These are phyloP conservation scores for Ectemnius lituratus DNA, from an alignment of 2,888 invertebrate species.

Conservation along the genomic window DNA sequence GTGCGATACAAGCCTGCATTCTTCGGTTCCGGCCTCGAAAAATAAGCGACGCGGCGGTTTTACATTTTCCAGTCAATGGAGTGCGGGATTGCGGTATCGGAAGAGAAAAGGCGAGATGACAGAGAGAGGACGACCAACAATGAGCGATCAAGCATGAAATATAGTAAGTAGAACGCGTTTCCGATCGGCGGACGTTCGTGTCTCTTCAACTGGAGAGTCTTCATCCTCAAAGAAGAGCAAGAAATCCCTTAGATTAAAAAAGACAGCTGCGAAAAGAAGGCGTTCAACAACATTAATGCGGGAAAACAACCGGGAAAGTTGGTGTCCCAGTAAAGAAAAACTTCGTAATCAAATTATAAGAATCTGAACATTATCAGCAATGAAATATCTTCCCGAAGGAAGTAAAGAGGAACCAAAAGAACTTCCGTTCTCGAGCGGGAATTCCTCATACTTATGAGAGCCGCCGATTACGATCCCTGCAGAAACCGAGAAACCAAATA, in stretches of 20 bases:
- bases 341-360: neutral
- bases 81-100: constrained; percentile 49
- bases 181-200: neutral
- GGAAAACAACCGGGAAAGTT: too few species aligned
- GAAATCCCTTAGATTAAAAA: too few species aligned
- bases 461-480: too few species aligned
- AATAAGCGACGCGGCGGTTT: constrained; percentile 39
- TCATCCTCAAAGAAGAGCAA: too few species aligned
- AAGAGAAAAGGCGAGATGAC: constrained; percentile 2
- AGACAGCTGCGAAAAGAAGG: too few species aligned
- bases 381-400: neutral
- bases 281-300: too few species aligned
- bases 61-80: constrained; percentile 52
- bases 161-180: constrained; percentile 9
- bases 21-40: constrained; percentile 46
- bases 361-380: neutral
- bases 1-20: constrained; percentile 39
- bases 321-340: too few species aligned
- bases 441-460: too few species aligned
- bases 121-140: constrained; percentile 28
- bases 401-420: too few species aligned
- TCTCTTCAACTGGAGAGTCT: too few species aligned
- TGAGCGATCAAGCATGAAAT: constrained; percentile 22
- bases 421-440: too few species aligned
- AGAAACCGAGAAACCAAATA: too few species aligned